These are phyloP conservation scores for Terrapene triunguis DNA, from an alignment of 2,113 vertebrate species.

Conservation along the genomic window DNA sequence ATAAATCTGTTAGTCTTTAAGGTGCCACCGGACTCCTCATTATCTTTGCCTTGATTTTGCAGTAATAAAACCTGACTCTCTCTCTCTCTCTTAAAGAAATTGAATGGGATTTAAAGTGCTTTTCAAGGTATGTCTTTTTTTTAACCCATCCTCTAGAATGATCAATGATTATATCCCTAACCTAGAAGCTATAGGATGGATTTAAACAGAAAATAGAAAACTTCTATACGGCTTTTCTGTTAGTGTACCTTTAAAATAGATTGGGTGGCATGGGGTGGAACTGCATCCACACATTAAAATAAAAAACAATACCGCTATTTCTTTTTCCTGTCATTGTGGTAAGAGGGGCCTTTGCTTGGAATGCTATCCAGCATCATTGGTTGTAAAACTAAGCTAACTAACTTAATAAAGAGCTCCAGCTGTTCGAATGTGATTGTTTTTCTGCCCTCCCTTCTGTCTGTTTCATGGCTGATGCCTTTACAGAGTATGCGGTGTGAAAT, in stretches of 20 bases:
- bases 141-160: not conserved
- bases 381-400: not conserved
- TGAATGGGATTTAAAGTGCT: too few relatives aligned
- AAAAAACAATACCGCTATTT: not conserved
- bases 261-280: too few relatives aligned
- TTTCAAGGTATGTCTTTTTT: too few relatives aligned
- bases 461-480: not conserved
- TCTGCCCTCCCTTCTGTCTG: not conserved
- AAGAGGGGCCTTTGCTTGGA: not conserved
- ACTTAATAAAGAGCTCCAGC: too few relatives aligned
- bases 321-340: not conserved
- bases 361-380: not conserved
- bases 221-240: not conserved
- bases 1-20: too few relatives aligned
- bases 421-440: accelerated
- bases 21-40: too few relatives aligned
- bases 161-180: not conserved
- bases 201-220: not conserved
- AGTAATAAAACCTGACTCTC: too few relatives aligned
- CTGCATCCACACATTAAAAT: not conserved
- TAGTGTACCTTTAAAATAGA: too few relatives aligned
- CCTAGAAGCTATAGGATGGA: not conserved
- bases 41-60: not conserved
- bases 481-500: not conserved
- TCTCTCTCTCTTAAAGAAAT: too few relatives aligned